phyloP scores from a whole-genome alignment of 2,797 vertebrate genomes.

The Sandelia bainsii region DNA sequence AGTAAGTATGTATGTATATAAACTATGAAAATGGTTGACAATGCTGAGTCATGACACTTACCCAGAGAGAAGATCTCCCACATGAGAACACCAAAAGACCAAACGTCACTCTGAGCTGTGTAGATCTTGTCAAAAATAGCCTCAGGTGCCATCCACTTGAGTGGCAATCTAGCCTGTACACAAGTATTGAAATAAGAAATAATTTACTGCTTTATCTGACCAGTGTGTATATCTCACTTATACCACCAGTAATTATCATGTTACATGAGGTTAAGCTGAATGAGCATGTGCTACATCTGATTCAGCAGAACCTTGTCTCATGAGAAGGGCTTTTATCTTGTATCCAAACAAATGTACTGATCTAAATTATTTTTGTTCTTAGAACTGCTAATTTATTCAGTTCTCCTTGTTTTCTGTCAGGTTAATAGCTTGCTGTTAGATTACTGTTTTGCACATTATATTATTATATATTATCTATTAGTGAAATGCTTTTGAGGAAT shows the following conservation, averaged over 20 bases:
- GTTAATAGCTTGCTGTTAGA: conserved; percentile 13
- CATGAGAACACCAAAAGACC: conserved; percentile 95
- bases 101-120: conserved; percentile 94
- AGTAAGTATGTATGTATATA: neutral
- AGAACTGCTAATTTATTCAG: conserved; percentile 24
- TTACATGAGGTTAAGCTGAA: conserved; percentile 12
- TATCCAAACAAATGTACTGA: conserved; percentile 29
- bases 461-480: conserved; percentile 17
- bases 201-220: conserved; percentile 27
- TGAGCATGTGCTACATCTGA: neutral
- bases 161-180: conserved; percentile 90
- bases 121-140: conserved; percentile 98
- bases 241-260: conserved; percentile 4
- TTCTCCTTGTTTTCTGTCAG: conserved; percentile 19
- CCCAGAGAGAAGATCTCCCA: conserved; percentile 98
- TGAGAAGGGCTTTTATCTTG: neutral
- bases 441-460: conserved; percentile 6
- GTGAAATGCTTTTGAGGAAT: neutral
- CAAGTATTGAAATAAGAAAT: conserved; percentile 35
- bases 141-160: conserved; percentile 98
- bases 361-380: conserved; percentile 11
- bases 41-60: conserved; percentile 74
- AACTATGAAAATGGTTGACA: neutral
- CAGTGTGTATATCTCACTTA: conserved; percentile 1
- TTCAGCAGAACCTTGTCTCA: neutral